phyloP scores from a whole-genome alignment of 2,888 invertebrate genomes.

The Drosophila kokeensis region DNA sequence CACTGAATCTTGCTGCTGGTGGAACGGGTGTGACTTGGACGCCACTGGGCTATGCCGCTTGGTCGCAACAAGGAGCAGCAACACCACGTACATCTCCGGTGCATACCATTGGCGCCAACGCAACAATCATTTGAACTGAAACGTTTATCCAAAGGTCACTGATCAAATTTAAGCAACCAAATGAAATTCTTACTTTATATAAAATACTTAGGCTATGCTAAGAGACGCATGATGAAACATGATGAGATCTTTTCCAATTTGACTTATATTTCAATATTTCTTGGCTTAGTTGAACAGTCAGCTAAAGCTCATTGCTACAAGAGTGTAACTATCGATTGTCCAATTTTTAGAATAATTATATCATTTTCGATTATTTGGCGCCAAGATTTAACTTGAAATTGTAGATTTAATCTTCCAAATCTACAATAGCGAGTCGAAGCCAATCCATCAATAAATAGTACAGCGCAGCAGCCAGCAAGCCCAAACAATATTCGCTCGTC shows the following conservation, averaged over 20 bases:
- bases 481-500: slow-evolving; percentile 57
- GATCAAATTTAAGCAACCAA: slow-evolving; percentile 78
- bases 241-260: slow-evolving; percentile 70
- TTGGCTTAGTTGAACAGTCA: neutral
- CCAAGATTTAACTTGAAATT: neutral
- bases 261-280: slow-evolving; percentile 45
- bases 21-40: slow-evolving; percentile 75
- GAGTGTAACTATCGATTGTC: too few species aligned
- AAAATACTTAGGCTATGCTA: slow-evolving; percentile 60
- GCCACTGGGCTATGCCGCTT: slow-evolving; percentile 73
- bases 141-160: slow-evolving; percentile 69
- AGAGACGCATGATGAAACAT: slow-evolving; percentile 25
- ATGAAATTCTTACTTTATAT: slow-evolving; percentile 77
- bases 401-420: slow-evolving; percentile 1
- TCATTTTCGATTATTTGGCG: too few species aligned
- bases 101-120: slow-evolving; percentile 74
- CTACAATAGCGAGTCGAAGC: slow-evolving; percentile 13
- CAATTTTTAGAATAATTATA: too few species aligned
- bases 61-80: slow-evolving; percentile 41
- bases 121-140: slow-evolving; percentile 70
- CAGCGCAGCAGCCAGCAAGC: slow-evolving; percentile 9
- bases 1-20: slow-evolving; percentile 25
- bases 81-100: slow-evolving; percentile 33
- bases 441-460: slow-evolving; percentile 52
- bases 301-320: too few species aligned